A percentile compares a stretch with the other conserved stretches of the same genome.
phyloP scores from a whole-genome alignment of 1,140 invertebrate genomes.

The Euura lappo region DNA sequence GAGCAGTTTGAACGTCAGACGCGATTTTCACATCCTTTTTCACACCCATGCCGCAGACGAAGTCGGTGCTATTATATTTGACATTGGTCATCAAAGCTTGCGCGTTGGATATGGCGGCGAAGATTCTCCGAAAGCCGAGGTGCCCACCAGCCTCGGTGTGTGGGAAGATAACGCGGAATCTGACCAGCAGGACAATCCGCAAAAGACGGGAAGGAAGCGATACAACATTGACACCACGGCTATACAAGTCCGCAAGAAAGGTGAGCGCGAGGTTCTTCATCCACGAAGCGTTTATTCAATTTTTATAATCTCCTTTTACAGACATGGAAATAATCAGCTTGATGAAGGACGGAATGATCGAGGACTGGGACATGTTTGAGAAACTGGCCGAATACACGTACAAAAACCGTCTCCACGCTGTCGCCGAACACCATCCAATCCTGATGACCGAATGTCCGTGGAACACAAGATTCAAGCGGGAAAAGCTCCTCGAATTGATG shows the following conservation, averaged over 20 bases:
- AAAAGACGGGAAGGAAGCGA: conserved; percentile 38
- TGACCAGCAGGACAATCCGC: conserved; percentile 24
- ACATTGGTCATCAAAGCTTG: conserved; percentile 75
- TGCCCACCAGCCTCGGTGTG: conserved; percentile 84
- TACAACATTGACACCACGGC: conserved; percentile 50
- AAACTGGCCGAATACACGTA: conserved; percentile 90
- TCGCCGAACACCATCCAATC: conserved; percentile 85
- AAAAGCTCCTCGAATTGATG: conserved; percentile 91
- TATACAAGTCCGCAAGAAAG: conserved; percentile 50
- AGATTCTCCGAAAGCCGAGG: conserved; percentile 92
- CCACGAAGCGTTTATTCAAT: not conserved
- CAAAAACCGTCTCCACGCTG: conserved; percentile 68
- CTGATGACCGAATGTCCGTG: conserved; percentile 94
- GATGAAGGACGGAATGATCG: conserved; percentile 94
- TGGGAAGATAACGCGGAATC: conserved; percentile 64
- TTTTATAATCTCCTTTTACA: conserved; percentile 32
- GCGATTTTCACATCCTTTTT: not conserved
- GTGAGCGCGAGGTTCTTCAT: conserved; percentile 22
- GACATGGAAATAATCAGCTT: conserved; percentile 86
- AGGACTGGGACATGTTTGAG: conserved; percentile 97
- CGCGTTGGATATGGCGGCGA: conserved; percentile 91
- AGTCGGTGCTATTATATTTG: conserved; percentile 81
- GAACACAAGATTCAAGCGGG: conserved; percentile 86
- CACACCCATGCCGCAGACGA: conserved; percentile 63
- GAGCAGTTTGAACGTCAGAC: too few relatives aligned